These are phyloP conservation scores for Agrotis puta DNA, from an alignment of 2,888 invertebrate species.

Conservation along the genomic window DNA sequence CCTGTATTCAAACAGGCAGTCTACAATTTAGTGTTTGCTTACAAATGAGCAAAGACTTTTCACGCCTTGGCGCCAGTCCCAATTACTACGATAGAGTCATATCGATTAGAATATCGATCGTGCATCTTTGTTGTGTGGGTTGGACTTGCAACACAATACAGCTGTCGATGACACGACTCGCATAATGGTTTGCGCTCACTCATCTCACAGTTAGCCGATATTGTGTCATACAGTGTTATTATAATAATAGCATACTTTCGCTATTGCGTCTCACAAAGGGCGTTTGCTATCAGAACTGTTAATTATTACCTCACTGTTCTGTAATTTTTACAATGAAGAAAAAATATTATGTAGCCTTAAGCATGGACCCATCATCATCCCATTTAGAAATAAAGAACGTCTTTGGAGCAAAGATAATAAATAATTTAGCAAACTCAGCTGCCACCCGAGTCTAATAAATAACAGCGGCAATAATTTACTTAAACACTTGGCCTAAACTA, in stretches of 20 bases:
- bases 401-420: neutral
- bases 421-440: neutral
- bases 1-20: slow-evolving; percentile 3
- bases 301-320: slow-evolving; percentile 16
- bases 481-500: slow-evolving; percentile 41
- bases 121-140: slow-evolving; percentile 50
- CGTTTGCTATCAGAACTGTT: slow-evolving; percentile 36
- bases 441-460: slow-evolving; percentile 1
- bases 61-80: slow-evolving; percentile 39
- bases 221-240: slow-evolving; percentile 65
- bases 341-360: slow-evolving; percentile 3
- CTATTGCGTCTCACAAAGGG: slow-evolving; percentile 48
- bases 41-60: slow-evolving; percentile 27
- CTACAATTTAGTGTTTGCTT: slow-evolving; percentile 30
- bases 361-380: neutral
- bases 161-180: slow-evolving; percentile 61
- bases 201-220: slow-evolving; percentile 70
- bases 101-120: slow-evolving; percentile 60
- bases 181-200: slow-evolving; percentile 68
- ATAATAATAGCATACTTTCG: slow-evolving; percentile 69
- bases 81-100: slow-evolving; percentile 43
- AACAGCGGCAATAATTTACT: slow-evolving; percentile 23
- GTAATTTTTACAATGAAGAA: slow-evolving; percentile 22
- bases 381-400: neutral
- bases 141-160: slow-evolving; percentile 59